phyloP scores from a whole-genome alignment of 2,113 vertebrate species.

The Tragelaphus strepsiceros region DNA sequence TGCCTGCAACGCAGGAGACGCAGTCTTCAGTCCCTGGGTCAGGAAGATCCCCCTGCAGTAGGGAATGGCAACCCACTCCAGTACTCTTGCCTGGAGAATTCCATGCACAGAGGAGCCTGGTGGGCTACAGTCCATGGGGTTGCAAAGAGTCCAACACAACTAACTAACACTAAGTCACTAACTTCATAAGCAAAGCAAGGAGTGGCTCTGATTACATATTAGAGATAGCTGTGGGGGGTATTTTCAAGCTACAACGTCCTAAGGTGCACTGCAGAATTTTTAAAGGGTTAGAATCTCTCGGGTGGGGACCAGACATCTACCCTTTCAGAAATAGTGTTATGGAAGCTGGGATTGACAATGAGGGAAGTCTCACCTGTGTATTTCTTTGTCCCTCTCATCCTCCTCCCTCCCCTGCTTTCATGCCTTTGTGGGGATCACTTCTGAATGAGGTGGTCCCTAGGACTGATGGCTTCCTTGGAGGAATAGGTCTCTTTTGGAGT shows the following conservation, averaged over 20 bases:
- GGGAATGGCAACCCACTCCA: not conserved
- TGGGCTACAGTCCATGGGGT: not conserved
- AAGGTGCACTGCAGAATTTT: not conserved
- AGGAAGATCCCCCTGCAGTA: not conserved
- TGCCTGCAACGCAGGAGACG: accelerated
- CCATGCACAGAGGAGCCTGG: not conserved
- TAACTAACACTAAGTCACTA: not conserved
- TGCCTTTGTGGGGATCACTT: not conserved
- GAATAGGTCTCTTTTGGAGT: not conserved
- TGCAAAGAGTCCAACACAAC: not conserved
- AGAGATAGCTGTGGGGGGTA: not conserved
- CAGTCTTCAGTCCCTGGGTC: not conserved
- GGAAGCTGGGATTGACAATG: not conserved
- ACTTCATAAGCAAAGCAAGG: not conserved
- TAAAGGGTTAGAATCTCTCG: not conserved
- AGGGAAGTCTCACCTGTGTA: not conserved
- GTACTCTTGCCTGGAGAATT: not conserved
- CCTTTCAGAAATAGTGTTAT: not conserved
- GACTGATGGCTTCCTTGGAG: not conserved
- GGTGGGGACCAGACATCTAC: too few species aligned
- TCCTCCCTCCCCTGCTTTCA: not conserved
- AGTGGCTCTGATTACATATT: accelerated
- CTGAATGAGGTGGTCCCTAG: not conserved
- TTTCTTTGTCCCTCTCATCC: not conserved
- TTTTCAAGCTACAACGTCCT: not conserved